Base-by-base conservation (phyloP, 2,888 invertebrate genomes). In the Noctua comes region DNA sequence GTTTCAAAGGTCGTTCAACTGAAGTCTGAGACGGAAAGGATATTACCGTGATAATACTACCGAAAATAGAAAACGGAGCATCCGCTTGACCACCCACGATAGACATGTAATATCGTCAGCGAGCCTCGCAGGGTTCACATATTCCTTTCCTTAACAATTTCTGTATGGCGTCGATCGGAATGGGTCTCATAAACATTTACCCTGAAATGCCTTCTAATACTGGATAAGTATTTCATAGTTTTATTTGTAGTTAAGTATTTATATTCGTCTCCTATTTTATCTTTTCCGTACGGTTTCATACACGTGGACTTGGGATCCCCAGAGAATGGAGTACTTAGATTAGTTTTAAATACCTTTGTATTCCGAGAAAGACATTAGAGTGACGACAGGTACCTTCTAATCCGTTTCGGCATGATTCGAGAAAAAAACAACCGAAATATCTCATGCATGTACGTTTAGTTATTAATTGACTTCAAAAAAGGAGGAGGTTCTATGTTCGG, bases 1-100 rank as follows among this genome's bases (percentile, higher is more conserved):
- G 70, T 77, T 13, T 6, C 24, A 76, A 46, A 77, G 27, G 6
- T 46, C 18, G 54, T n/a, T n/a, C 54, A 18, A 51, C 43, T 36
- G 18, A 62, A 62, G 18, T 27, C 8, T 48, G 27, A 51, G 24
- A 16, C 48, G 48, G 36, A 76, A 73, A 46, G 16, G 51, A 71
- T 48, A 74, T 72, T 64, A 51, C 62, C 51, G 46, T 74, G 73
- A 83, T 59, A 80, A 77, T 59, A 66, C 16, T 13, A 48, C 43
- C 66, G 59, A 80, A 73, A 76, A 84, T 74, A 68, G 73, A 83
- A 83, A 24, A 83, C 27, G 54, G 51, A 62, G 54, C 59, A 62
- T 75, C 57, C 84, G 68, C 73, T 84, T 80, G 73, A 84, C 80
- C 76, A 64, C 36, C 4, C 74, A 64, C 84, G 43, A 80, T 72